phyloP scores from a whole-genome alignment of 2,113 vertebrate genomes.

The Odontophorus gujanensis region DNA sequence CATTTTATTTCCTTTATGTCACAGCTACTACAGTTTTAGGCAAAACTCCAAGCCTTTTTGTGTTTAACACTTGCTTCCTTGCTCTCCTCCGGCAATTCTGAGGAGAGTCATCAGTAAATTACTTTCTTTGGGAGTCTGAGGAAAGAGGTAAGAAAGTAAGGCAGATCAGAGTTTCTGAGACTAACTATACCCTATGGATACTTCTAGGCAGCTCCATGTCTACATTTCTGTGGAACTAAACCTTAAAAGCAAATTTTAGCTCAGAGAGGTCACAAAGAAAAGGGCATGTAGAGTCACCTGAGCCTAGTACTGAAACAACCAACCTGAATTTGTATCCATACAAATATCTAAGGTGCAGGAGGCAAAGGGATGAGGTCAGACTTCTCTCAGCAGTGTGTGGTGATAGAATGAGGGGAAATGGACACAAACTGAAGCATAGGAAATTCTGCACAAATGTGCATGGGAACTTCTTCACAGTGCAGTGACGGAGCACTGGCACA shows the following conservation, averaged over 20 bases:
- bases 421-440: no score
- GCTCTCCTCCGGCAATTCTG: not conserved
- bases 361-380: no score
- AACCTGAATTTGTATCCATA: not conserved
- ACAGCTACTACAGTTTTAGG: not conserved
- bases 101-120: not conserved
- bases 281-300: not conserved
- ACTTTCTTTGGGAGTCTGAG: not conserved
- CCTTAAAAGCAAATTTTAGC: not conserved
- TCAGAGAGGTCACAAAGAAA: not conserved
- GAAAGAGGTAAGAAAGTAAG: not conserved
- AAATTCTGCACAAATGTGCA: no score
- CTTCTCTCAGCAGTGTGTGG: no score
- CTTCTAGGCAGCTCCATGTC: not conserved
- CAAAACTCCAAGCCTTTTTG: not conserved
- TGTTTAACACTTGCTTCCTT: not conserved
- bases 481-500: no score
- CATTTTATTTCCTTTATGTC: not conserved
- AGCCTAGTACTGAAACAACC: not conserved
- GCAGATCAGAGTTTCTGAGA: not conserved
- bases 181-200: not conserved
- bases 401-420: no score
- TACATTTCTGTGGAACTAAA: not conserved
- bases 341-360: no score
- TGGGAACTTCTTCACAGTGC: no score